Conservation (phyloP, 2,888 invertebrate genomes). For the Pandemis cinnamomeana region DNA sequence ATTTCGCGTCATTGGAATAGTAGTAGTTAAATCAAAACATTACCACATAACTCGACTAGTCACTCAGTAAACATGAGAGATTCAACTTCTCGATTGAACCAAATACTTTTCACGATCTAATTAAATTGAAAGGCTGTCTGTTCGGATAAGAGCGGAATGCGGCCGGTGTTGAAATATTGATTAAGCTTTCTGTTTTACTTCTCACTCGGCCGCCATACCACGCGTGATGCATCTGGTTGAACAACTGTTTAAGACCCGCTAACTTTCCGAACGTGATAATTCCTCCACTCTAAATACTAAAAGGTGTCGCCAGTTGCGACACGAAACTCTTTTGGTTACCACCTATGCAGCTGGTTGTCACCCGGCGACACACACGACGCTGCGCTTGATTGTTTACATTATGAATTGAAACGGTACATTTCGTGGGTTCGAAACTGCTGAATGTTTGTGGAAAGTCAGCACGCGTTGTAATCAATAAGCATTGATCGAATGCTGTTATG, state of each 20-base stretch:
- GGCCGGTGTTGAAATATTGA: conserved; percentile 71
- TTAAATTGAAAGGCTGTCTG: conserved; percentile 69
- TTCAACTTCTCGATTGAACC: conserved; percentile 48
- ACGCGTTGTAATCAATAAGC: conserved; percentile 61
- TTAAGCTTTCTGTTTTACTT: conserved; percentile 64
- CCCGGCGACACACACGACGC: conserved; percentile 58
- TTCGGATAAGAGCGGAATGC: conserved; percentile 69
- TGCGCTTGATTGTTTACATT: conserved; percentile 53
- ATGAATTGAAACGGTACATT: conserved; percentile 62
- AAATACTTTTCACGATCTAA: conserved; percentile 68
- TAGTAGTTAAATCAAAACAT: conserved; percentile 14
- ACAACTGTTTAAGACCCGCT: conserved; percentile 28
- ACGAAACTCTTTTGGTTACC: conserved; percentile 57
- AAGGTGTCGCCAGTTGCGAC: conserved; percentile 61
- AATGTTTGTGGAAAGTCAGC: conserved; percentile 68
- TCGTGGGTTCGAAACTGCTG: conserved; percentile 55
- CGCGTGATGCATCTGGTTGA: conserved; percentile 38
- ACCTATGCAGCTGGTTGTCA: conserved; percentile 61
- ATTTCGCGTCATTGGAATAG: not conserved
- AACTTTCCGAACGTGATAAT: conserved; percentile 47
- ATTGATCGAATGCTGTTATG: conserved; percentile 69
- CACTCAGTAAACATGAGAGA: conserved; percentile 33
- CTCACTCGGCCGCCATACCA: conserved; percentile 42
- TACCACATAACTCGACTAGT: conserved; percentile 19
- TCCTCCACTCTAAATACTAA: conserved; percentile 51